These are phyloP conservation scores for Mellivora capensis DNA, from an alignment of 2,113 vertebrate genomes.

Conservation along the genomic window DNA sequence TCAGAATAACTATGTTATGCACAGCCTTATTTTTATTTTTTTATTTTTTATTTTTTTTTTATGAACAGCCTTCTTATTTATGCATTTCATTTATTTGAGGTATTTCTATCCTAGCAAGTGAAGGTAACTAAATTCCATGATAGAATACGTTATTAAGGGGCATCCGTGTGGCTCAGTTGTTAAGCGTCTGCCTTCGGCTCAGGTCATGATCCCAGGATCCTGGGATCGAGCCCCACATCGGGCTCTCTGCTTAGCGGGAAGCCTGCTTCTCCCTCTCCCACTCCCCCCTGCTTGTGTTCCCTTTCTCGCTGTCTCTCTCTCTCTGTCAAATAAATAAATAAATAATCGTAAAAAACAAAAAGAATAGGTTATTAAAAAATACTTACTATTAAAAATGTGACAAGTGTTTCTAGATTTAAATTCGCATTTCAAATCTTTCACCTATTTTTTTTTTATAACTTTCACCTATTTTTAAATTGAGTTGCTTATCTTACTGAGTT, in stretches of 20 bases:
- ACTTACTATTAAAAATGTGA: not conserved
- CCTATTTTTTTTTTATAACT: not conserved
- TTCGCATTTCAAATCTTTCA: not conserved
- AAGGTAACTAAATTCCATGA: not conserved
- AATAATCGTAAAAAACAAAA: too few relatives aligned
- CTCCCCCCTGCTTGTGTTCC: too few relatives aligned
- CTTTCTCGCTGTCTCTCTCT: too few relatives aligned
- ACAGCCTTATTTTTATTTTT: too few relatives aligned
- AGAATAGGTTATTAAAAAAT: conserved; percentile 12
- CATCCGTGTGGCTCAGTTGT: too few relatives aligned
- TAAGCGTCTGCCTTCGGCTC: too few relatives aligned
- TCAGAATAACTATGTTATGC: not conserved
- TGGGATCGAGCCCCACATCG: too few relatives aligned
- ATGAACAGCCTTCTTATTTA: not conserved
- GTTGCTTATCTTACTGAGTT: not conserved
- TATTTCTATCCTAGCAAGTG: conserved; percentile 3
- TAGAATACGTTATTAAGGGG: not conserved
- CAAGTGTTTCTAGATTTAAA: not conserved
- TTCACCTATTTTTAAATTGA: not conserved
- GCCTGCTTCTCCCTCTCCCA: too few relatives aligned
- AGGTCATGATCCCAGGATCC: too few relatives aligned
- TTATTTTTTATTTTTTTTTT: too few relatives aligned
- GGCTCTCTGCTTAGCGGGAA: too few relatives aligned
- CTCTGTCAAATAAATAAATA: too few relatives aligned
- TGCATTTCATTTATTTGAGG: not conserved